These are phyloP conservation scores for Hirtodrosophila alboralis DNA, from an alignment of 2,888 invertebrate species.

Conservation along the genomic window DNA sequence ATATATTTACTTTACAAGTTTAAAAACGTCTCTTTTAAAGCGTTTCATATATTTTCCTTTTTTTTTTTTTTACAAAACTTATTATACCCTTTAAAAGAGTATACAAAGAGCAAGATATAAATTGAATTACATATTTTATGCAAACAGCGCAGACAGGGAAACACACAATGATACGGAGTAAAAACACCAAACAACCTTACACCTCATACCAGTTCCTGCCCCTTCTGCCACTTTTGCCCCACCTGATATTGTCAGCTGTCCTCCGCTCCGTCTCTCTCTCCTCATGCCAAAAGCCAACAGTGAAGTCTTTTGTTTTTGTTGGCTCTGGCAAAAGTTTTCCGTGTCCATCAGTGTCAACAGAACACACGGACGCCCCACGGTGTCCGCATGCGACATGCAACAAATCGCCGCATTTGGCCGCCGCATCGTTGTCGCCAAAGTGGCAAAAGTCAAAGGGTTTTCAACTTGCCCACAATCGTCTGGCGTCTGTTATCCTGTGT, in stretches of 20 bases:
- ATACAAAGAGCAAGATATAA: constrained; percentile 58
- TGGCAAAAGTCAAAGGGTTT: constrained; percentile 58
- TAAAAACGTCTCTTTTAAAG: no score
- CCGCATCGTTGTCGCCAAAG: constrained; percentile 35
- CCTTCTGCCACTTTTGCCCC: no score
- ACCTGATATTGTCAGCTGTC: no score
- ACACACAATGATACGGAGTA: constrained; percentile 6
- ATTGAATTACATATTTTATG: constrained; percentile 79
- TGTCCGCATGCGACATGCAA: constrained; percentile 49
- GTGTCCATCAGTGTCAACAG: constrained; percentile 63
- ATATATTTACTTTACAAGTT: no score
- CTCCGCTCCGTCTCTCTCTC: constrained; percentile 6
- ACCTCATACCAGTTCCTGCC: no score
- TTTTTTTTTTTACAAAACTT: no score
- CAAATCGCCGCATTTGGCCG: constrained; percentile 54
- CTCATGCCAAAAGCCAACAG: no score
- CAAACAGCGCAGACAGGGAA: constrained; percentile 57
- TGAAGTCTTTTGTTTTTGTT: constrained; percentile 24
- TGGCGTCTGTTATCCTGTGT: neutral
- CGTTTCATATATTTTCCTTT: no score
- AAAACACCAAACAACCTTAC: neutral
- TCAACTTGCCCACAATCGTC: neutral
- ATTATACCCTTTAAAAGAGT: no score
- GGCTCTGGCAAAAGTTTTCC: constrained; percentile 40
- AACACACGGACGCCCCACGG: constrained; percentile 50